Evolutionary conservation across 2,888 invertebrate species (phyloP).

Genomic region (Aproaerema taeniolella): DNA sequence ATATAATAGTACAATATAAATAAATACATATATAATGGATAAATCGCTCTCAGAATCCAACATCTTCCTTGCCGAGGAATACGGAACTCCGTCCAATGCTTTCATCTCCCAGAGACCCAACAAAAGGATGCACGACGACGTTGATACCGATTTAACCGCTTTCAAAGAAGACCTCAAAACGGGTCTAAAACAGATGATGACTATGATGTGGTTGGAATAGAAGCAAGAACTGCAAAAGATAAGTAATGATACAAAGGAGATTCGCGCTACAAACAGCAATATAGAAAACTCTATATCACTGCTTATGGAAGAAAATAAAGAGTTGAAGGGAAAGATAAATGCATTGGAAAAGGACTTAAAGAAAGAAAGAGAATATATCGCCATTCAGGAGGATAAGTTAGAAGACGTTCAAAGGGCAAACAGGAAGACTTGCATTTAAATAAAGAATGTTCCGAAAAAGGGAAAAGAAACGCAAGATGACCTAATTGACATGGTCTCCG

Average conservation of each 20-base stretch:
- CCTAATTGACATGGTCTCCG: background rate
- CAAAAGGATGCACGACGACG: too few relatives aligned
- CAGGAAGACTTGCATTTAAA: background rate
- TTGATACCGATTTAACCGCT: too few relatives aligned
- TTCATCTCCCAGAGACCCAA: too few relatives aligned
- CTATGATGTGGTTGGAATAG: too few relatives aligned
- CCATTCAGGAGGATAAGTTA: background rate
- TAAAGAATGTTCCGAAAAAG: background rate
- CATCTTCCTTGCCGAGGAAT: too few relatives aligned
- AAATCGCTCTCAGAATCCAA: too few relatives aligned
- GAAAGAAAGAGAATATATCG: background rate
- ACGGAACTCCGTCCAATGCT: too few relatives aligned
- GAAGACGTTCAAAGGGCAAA: background rate
- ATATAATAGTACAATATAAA: too few relatives aligned
- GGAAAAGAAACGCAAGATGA: background rate
- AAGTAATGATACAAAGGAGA: background rate
- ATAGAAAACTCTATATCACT: background rate
- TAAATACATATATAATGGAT: too few relatives aligned
- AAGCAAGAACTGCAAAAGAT: background rate
- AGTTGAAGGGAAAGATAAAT: background rate
- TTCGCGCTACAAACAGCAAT: background rate
- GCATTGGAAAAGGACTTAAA: background rate
- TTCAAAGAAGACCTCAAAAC: too few relatives aligned
- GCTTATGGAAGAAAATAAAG: background rate
- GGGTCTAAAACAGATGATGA: too few relatives aligned